These are phyloP conservation scores for Manacus vitellinus DNA, from an alignment of 2,113 vertebrate genomes.

Conservation along the genomic window DNA sequence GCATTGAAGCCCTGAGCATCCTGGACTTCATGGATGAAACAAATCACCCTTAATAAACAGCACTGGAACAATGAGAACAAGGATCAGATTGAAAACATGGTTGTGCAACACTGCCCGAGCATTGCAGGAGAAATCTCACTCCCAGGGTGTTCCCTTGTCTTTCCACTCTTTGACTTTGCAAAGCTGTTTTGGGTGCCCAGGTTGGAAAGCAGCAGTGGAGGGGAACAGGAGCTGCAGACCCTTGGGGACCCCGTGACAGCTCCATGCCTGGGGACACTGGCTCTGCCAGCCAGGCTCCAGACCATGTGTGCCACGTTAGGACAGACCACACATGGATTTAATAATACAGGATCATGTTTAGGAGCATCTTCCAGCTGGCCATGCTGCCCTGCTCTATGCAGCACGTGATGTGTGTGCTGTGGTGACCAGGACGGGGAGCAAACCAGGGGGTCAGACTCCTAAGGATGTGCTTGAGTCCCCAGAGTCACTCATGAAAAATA, in stretches of 20 bases:
- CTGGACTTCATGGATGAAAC: not conserved
- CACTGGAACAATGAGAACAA: not conserved
- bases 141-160: rapidly evolving
- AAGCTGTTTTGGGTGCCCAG: not conserved
- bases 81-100: not conserved
- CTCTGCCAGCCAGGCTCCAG: not conserved
- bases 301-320: not conserved
- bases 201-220: not conserved
- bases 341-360: not conserved
- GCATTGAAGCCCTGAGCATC: not conserved
- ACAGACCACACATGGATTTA: not conserved
- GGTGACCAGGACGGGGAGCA: not conserved
- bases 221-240: not conserved
- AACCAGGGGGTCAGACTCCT: not conserved
- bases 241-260: not conserved
- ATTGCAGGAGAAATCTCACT: not conserved
- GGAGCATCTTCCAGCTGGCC: not conserved
- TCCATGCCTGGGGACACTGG: not conserved
- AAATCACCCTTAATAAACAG: not conserved
- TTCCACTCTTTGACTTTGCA: not conserved
- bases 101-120: not conserved
- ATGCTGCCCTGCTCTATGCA: not conserved
- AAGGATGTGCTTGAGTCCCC: not conserved
- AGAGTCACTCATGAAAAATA: not conserved
- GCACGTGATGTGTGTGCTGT: rapidly evolving